Evolutionary conservation across 2,113 vertebrate species (phyloP), one percentile per base, ranked within the genome.

Genomic region (Trematomus loennbergii): DNA sequence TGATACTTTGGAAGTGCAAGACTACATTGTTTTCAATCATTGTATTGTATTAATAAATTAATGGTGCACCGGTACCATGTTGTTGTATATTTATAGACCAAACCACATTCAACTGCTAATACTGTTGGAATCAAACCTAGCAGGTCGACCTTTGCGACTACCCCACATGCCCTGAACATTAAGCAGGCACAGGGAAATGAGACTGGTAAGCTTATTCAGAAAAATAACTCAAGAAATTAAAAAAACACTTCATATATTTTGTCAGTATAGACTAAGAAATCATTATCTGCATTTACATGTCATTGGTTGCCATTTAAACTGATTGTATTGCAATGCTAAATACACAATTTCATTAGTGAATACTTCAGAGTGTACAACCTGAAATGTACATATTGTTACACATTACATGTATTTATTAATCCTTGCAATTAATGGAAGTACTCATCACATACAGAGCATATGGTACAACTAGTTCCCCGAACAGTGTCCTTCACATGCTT

Each of bases 51-150:
- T 48, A 45, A 20, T 40, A 12, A 75, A 40, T 61, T 25, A 62
- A 43, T 54, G 8, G 12, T 59, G 15, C n/a, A 50, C 45, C 13
- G 36, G 36, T 36, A 3, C n/a, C 45, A 15, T 29, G 9, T 48
- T 73, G 29, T 61, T 68, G 49, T n/a, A 15, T 11, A 33, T 59
- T 58, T 36, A 52, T 45, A 18, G 11, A 50, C 53, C 61, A 1
- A 40, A 33, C 22, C 17, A 58, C 9, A n/a, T 20, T 48, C 20
- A 59, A 29, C 45, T 9, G 15, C 11, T 78, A 36, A 60, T 18
- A 25, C 12, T 66, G 72, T 6, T 36, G 15, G 5, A 71, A 57
- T 74, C 59, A 22, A 79, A 65, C 13, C 2, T 9, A 75, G 9
- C 20, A 29, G 48, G 36, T 29, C 2, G 11, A 64, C 48, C 53